These are phyloP conservation scores for Calonectris borealis DNA, from an alignment of 2,113 vertebrate species.

Conservation along the genomic window DNA sequence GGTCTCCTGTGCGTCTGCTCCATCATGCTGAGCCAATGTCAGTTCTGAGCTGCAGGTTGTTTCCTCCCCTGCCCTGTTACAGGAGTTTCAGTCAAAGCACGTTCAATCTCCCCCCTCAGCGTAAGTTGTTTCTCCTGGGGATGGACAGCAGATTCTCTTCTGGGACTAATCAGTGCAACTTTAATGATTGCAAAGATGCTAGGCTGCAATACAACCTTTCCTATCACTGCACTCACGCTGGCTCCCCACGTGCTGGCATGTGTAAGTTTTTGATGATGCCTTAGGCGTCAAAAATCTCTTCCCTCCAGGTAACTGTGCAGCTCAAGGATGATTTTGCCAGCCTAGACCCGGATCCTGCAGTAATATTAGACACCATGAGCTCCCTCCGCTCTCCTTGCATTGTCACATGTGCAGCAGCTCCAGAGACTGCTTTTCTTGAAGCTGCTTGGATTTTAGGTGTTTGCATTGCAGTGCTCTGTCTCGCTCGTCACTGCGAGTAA, in stretches of 20 bases:
- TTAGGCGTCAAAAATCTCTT: not conserved
- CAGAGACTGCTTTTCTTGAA: not conserved
- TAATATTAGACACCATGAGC: not conserved
- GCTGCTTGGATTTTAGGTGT: not conserved
- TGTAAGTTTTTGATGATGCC: not conserved
- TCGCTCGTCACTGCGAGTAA: not conserved
- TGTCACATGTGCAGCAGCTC: not conserved
- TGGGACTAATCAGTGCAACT: not conserved
- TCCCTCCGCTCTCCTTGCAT: not conserved
- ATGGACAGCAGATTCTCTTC: not conserved
- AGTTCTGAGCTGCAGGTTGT: not conserved
- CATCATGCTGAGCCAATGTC: not conserved
- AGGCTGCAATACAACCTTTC: not conserved
- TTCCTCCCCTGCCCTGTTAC: not conserved
- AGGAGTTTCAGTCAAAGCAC: not conserved
- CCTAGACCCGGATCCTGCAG: not conserved
- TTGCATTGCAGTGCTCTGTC: not conserved
- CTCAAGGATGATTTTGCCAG: not conserved
- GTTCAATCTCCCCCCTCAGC: fast-evolving
- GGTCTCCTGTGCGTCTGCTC: not conserved
- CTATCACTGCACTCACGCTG: not conserved
- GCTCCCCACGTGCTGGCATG: not conserved
- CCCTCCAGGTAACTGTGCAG: not conserved
- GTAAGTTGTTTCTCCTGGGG: not conserved
- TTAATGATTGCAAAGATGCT: not conserved